Evolutionary conservation across 92 coral and sea anemone species (phyloP), one percentile per base, ranked within the genome.

Genomic region (Metridium senile): DNA sequence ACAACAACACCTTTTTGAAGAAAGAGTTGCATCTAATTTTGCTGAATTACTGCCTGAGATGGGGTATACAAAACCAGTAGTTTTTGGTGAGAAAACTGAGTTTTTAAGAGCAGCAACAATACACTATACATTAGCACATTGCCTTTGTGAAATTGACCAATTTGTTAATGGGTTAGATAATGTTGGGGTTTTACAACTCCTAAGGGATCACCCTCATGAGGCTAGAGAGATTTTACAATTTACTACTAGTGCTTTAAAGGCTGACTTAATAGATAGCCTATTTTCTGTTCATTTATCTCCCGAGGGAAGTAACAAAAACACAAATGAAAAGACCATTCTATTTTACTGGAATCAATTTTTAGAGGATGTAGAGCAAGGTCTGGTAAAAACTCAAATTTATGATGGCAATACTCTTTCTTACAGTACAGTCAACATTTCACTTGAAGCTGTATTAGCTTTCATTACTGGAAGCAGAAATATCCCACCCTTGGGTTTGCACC

Each of bases 281-380:
- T 84, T 85, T 74, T 30, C 34, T 49, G 64, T 47, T 35, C 63
- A 66, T 34, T 66, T 85, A 83, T 77, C 79, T 33, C 74, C 76
- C 63, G 80, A 77, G 66, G 84, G 84, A 25, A 84, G 88, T 52
- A 84, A 84, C 88, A 78, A 19, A 79, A 79, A 80, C 69, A 61
- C 80, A 72, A 74, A 66, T 51, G 52, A 83, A 82, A 74, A 86
- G 82, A 68, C 78, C 61, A 70, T 83, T 61, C 79, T 84, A 26
- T 78, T 78, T 39, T 66, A 62, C 70, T 84, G 13, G 49, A 39
- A 39, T 39, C 6, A 13, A 39, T 70, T 72, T 58, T 70, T 66
- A 59, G 85, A 79, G 64, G 85, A 85, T 85, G 71, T 78, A 71
- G 89, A 85, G 70, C 78, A 74, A 81, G 85, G 75, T 51, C 75